Percentiles rank a stretch among this genome's conserved stretches.
phyloP scores from a whole-genome alignment of 2,113 vertebrate genomes.

The Gracilinanus agilis region DNA sequence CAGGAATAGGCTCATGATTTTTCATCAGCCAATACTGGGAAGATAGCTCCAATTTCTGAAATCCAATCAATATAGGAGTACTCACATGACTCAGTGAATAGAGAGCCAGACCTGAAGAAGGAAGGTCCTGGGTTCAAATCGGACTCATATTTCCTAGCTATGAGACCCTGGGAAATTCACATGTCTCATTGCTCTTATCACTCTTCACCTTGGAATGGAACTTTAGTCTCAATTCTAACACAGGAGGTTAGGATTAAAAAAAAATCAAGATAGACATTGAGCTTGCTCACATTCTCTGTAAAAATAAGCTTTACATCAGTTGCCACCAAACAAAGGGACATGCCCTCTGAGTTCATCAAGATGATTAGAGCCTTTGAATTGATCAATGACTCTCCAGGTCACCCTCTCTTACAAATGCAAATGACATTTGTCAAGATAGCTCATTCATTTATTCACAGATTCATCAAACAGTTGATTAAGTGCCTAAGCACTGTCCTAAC shows the following conservation, averaged over 20 bases:
- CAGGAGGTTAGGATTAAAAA: no score
- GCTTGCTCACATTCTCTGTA: background rate
- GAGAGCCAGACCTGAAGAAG: no score
- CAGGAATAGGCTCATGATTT: background rate
- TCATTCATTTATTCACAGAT: background rate
- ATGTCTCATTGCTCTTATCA: no score
- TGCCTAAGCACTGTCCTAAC: background rate
- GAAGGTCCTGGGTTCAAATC: no score
- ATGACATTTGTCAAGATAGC: background rate
- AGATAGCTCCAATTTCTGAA: background rate
- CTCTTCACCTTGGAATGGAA: no score
- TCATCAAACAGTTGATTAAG: background rate
- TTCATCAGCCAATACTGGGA: background rate
- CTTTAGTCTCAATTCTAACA: no score
- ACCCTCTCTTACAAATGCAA: background rate
- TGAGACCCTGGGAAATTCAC: no score
- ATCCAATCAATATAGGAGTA: background rate
- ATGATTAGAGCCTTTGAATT: background rate
- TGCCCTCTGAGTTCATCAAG: background rate
- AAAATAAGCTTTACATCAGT: background rate
- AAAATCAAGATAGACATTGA: background rate
- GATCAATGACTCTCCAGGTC: background rate
- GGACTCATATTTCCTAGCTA: no score
- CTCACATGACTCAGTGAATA: no score
- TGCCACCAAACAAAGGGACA: background rate